Evolutionary conservation across 1,140 invertebrate genomes (phyloP).

Genomic region (Lucilia sericata): DNA sequence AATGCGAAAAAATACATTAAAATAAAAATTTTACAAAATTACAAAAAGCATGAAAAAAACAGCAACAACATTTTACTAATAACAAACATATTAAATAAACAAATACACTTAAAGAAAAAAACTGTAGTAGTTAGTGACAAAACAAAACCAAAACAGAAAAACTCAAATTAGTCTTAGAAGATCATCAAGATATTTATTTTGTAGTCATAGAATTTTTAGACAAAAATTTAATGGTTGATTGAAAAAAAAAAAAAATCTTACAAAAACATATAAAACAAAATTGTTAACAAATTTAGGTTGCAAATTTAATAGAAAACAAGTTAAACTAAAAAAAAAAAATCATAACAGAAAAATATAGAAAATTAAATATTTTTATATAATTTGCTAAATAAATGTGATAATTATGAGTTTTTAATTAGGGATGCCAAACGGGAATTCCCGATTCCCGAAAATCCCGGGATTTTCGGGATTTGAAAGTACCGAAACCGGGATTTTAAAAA

Average conservation of each 20-base stretch:
- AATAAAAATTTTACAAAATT: slow-evolving; percentile 10
- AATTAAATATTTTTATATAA: slow-evolving; percentile 36
- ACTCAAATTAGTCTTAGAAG: not conserved
- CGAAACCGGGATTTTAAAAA: too few species aligned
- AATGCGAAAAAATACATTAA: not conserved
- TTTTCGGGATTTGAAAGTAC: too few species aligned
- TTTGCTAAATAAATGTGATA: slow-evolving; percentile 40
- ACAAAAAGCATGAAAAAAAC: not conserved
- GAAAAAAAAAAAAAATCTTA: not conserved
- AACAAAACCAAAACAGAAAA: not conserved
- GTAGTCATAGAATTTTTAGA: slow-evolving; percentile 16
- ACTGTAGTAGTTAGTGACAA: slow-evolving; percentile 1
- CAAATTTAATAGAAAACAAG: slow-evolving; percentile 8
- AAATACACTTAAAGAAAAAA: slow-evolving; percentile 20
- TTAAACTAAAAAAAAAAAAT: not conserved
- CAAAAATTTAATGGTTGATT: not conserved
- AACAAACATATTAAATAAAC: slow-evolving; percentile 17
- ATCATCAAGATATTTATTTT: not conserved
- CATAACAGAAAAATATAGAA: not conserved
- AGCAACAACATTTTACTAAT: slow-evolving; percentile 21
- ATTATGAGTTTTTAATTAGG: slow-evolving; percentile 17
- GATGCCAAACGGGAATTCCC: too few species aligned
- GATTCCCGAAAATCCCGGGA: too few species aligned
- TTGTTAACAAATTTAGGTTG: not conserved
- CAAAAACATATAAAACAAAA: slow-evolving; percentile 23